These are phyloP conservation scores for Ricordea florida DNA, from an alignment of 92 coral and sea anemone genomes.

Conservation along the genomic window DNA sequence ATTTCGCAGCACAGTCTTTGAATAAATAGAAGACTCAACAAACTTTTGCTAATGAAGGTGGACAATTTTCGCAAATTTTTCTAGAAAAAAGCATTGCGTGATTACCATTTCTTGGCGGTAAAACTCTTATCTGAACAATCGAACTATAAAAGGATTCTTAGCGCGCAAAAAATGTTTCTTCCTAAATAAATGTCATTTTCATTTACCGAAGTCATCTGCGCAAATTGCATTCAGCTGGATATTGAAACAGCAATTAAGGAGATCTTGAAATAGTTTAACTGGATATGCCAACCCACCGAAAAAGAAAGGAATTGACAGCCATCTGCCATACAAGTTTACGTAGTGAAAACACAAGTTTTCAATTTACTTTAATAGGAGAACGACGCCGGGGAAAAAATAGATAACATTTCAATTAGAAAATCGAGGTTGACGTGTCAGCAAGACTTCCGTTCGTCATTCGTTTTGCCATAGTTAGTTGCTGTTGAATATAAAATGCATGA, in stretches of 20 bases:
- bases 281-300: background rate
- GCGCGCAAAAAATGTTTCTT: constrained; percentile 1
- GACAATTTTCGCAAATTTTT: no score
- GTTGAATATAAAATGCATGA: no score
- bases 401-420: constrained; percentile 2
- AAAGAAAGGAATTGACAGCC: no score
- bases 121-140: background rate
- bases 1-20: no score
- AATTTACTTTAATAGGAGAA: background rate
- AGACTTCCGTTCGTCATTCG: no score
- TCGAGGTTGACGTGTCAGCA: background rate
- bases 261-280: constrained; percentile 40
- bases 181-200: background rate
- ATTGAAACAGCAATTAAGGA: constrained; percentile 21
- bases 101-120: no score
- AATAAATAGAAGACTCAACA: no score
- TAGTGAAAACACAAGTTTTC: background rate
- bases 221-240: constrained; percentile 25
- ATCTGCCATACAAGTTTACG: constrained; percentile 24
- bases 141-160: background rate
- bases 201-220: no score
- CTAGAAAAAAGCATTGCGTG: no score
- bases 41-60: no score
- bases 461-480: no score
- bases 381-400: background rate